These are phyloP conservation scores for Teleopsis dalmanni DNA, from an alignment of 1,140 invertebrate species.

Conservation along the genomic window DNA sequence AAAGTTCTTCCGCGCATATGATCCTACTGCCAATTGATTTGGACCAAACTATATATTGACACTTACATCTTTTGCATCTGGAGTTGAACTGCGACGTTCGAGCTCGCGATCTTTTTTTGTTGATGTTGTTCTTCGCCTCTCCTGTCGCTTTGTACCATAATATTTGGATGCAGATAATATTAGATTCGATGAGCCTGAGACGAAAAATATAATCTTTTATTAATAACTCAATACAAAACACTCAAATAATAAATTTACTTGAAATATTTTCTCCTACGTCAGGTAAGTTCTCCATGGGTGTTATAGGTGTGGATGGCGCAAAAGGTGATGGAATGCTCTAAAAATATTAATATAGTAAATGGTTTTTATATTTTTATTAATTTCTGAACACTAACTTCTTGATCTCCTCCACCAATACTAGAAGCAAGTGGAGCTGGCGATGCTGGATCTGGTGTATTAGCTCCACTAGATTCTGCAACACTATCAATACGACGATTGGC, in stretches of 20 bases:
- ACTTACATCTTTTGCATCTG: constrained; percentile 48
- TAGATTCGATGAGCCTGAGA: too few species aligned
- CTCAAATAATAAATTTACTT: constrained; percentile 1
- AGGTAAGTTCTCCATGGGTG: constrained; percentile 38
- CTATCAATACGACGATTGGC: constrained; percentile 58
- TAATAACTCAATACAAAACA: background rate
- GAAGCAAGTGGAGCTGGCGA: constrained; percentile 35
- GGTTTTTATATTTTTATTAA: background rate
- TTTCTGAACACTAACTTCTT: constrained; percentile 22
- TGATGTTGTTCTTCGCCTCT: constrained; percentile 45
- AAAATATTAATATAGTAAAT: constrained; percentile 4
- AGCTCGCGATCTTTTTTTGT: constrained; percentile 44
- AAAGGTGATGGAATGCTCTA: constrained; percentile 51
- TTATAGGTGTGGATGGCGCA: constrained; percentile 46
- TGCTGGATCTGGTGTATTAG: constrained; percentile 61
- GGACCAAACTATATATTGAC: background rate
- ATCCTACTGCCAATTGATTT: too few species aligned
- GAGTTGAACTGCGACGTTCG: constrained; percentile 39
- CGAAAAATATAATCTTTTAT: constrained; percentile 16
- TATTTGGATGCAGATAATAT: background rate
- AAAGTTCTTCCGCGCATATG: background rate
- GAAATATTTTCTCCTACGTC: constrained; percentile 12
- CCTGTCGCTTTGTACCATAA: constrained; percentile 19
- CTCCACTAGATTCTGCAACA: constrained; percentile 60
- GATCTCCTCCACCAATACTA: constrained; percentile 20